phyloP scores from a whole-genome alignment of 2,113 vertebrate species.

The Archilochus colubris region DNA sequence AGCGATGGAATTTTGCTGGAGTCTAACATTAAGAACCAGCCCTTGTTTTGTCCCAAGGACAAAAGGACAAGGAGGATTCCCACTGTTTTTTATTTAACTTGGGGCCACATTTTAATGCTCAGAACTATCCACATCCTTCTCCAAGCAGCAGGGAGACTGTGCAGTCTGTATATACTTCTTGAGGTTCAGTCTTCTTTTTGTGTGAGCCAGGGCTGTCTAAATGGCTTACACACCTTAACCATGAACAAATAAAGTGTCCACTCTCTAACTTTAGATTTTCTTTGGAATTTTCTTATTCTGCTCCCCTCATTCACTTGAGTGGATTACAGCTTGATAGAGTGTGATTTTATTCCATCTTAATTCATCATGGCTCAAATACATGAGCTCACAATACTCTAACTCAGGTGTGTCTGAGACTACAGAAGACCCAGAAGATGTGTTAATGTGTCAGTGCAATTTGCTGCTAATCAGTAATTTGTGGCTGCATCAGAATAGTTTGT shows the following conservation, averaged over 20 bases:
- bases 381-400: neutral
- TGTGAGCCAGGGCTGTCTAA: neutral
- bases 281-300: neutral
- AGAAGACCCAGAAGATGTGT: too few relatives aligned
- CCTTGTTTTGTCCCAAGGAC: constrained; percentile 25
- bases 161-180: neutral
- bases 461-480: neutral
- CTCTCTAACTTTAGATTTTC: neutral
- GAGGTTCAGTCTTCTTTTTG: neutral
- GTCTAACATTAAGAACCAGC: neutral
- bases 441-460: neutral
- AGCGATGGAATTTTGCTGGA: neutral
- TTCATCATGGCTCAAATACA: neutral
- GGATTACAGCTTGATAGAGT: neutral
- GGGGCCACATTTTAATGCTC: neutral
- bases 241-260: neutral
- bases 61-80: constrained; percentile 28
- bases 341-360: neutral
- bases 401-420: neutral
- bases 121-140: neutral
- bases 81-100: constrained; percentile 25
- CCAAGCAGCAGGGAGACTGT: neutral
- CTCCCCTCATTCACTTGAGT: neutral
- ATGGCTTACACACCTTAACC: neutral
- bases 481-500: neutral